Evolutionary conservation across 1,140 invertebrate genomes (phyloP).

Genomic region (Propsilocerus akamusi): DNA sequence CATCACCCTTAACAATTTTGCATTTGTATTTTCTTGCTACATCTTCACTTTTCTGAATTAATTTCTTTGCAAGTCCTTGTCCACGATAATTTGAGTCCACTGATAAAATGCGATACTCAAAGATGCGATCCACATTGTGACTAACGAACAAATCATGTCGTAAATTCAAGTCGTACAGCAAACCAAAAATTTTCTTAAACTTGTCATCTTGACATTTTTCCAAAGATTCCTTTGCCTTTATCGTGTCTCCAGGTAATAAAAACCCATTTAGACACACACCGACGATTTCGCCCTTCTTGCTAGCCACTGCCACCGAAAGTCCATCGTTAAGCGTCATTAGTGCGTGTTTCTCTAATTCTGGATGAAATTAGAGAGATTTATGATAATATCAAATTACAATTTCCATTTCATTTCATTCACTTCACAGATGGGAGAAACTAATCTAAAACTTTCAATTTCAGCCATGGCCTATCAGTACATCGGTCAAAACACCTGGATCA

Average conservation of each 20-base stretch:
- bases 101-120: constrained; percentile 61
- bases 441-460: too few species aligned
- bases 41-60: constrained; percentile 41
- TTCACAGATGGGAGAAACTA: too few species aligned
- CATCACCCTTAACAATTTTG: neutral
- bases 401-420: too few species aligned
- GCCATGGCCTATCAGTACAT: too few species aligned
- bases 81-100: constrained; percentile 48
- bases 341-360: constrained; percentile 53
- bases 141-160: constrained; percentile 38
- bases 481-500: too few species aligned
- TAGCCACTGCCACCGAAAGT: constrained; percentile 43
- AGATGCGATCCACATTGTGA: constrained; percentile 48
- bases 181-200: constrained; percentile 42
- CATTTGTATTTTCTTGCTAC: constrained; percentile 31
- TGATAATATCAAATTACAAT: too few species aligned
- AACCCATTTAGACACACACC: constrained; percentile 46
- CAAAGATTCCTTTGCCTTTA: constrained; percentile 34
- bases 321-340: constrained; percentile 44
- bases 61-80: constrained; percentile 44
- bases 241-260: constrained; percentile 32
- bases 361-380: too few species aligned
- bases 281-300: constrained; percentile 37
- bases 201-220: constrained; percentile 33
- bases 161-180: constrained; percentile 40